Evolutionary conservation across 2,797 vertebrate genomes (phyloP).

Genomic region (Helostoma temminkii): DNA sequence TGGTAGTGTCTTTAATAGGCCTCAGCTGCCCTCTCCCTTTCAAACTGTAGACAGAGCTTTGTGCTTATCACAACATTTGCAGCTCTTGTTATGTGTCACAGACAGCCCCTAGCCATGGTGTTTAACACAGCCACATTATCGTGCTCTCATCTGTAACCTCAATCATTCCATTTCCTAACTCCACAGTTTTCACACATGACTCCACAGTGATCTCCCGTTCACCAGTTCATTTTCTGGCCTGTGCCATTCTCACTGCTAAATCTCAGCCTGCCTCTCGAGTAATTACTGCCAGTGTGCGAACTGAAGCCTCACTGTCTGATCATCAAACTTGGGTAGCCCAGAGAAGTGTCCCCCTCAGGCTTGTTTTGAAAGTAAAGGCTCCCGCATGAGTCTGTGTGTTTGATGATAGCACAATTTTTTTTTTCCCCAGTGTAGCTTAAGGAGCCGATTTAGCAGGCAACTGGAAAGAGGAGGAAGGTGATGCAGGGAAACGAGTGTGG

Average conservation of each 20-base stretch:
- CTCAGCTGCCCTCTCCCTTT: conserved; percentile 32
- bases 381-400: conserved; percentile 80
- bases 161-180: conserved; percentile 69
- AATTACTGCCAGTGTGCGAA: conserved; percentile 68
- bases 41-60: conserved; percentile 40
- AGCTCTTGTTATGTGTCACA: conserved; percentile 69
- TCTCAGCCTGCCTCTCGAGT: conserved; percentile 59
- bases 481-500: conserved; percentile 38
- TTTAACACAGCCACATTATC: conserved; percentile 63
- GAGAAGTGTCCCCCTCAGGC: conserved; percentile 71
- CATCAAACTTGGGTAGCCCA: conserved; percentile 69
- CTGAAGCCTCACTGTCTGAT: conserved; percentile 75
- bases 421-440: conserved; percentile 55
- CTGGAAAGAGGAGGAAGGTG: conserved; percentile 55
- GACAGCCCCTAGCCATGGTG: conserved; percentile 44
- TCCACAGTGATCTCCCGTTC: conserved; percentile 51
- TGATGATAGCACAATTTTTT: conserved; percentile 81
- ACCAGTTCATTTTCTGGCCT: conserved; percentile 57
- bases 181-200: conserved; percentile 61
- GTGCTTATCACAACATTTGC: conserved; percentile 65
- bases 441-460: conserved; percentile 68
- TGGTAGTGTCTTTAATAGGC: conserved; percentile 59
- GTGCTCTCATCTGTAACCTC: conserved; percentile 69
- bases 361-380: conserved; percentile 75
- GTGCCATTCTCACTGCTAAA: conserved; percentile 29